Percentiles rank a stretch among this genome's conserved stretches.
phyloP scores from a whole-genome alignment of 2,888 invertebrate species.

The Mythimna lalbum region DNA sequence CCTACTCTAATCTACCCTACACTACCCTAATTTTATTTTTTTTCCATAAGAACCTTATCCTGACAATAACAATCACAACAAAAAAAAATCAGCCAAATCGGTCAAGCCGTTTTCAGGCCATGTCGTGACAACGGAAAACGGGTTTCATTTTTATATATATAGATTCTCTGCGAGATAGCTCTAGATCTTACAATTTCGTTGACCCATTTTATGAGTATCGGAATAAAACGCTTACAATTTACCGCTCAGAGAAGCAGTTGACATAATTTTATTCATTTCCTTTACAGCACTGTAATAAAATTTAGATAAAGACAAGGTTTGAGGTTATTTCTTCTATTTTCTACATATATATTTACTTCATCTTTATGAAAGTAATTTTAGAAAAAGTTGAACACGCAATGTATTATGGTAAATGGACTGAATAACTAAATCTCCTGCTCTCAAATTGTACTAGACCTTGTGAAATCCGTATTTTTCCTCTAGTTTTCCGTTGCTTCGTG shows the following conservation, averaged over 20 bases:
- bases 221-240: constrained; percentile 27
- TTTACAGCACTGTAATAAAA: constrained; percentile 4
- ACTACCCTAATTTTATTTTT: too few relatives aligned
- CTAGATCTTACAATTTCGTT: constrained; percentile 30
- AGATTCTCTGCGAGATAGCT: constrained; percentile 11
- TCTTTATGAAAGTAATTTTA: not conserved
- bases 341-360: too few relatives aligned
- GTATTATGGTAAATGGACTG: not conserved
- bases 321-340: not conserved
- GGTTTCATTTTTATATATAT: too few relatives aligned
- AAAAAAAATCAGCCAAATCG: too few relatives aligned
- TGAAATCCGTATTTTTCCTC: constrained; percentile 10
- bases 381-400: not conserved
- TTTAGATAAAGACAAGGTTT: constrained; percentile 5
- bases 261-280: constrained; percentile 28
- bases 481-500: constrained; percentile 55
- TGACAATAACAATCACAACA: too few relatives aligned
- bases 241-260: constrained; percentile 1
- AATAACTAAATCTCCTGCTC: not conserved
- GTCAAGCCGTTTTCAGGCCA: too few relatives aligned
- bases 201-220: constrained; percentile 31
- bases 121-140: too few relatives aligned
- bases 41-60: too few relatives aligned
- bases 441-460: not conserved
- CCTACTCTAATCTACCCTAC: too few relatives aligned